Evolutionary conservation across 1,140 invertebrate species (phyloP).

Genomic region (Papilio xuthus): DNA sequence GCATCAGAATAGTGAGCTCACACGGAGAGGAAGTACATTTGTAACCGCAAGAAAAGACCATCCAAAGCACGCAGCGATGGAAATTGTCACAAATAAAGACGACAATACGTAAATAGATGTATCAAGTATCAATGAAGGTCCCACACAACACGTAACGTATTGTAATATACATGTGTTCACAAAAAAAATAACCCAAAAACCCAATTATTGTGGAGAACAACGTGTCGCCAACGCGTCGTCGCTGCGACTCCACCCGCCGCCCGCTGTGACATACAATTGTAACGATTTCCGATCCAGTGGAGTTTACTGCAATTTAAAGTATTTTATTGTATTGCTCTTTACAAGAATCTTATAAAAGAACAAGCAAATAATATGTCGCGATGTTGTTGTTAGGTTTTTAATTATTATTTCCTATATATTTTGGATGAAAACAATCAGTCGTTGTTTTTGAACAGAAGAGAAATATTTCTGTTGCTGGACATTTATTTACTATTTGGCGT

Average conservation of each 20-base stretch:
- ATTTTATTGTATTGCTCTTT: background rate
- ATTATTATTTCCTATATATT: background rate
- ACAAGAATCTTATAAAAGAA: background rate
- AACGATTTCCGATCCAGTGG: constrained; percentile 10
- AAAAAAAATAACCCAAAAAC: constrained; percentile 23
- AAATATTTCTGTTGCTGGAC: background rate
- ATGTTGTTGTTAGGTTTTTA: background rate
- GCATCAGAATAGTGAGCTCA: background rate
- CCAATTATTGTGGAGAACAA: constrained; percentile 1
- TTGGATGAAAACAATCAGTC: background rate
- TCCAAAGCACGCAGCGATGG: background rate
- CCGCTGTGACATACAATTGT: background rate
- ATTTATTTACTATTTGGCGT: no score
- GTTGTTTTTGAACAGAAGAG: background rate
- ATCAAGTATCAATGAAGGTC: constrained; percentile 3
- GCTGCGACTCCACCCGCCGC: background rate
- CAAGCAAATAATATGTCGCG: background rate
- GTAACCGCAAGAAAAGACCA: constrained; percentile 5
- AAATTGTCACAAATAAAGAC: background rate
- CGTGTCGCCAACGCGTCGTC: background rate
- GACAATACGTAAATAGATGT: constrained; percentile 1
- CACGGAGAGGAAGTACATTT: background rate
- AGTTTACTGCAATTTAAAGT: constrained; percentile 14
- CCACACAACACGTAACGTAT: background rate
- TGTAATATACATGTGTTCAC: background rate